Conservation (phyloP, 2,888 invertebrate genomes). For the Gerris lacustris region DNA sequence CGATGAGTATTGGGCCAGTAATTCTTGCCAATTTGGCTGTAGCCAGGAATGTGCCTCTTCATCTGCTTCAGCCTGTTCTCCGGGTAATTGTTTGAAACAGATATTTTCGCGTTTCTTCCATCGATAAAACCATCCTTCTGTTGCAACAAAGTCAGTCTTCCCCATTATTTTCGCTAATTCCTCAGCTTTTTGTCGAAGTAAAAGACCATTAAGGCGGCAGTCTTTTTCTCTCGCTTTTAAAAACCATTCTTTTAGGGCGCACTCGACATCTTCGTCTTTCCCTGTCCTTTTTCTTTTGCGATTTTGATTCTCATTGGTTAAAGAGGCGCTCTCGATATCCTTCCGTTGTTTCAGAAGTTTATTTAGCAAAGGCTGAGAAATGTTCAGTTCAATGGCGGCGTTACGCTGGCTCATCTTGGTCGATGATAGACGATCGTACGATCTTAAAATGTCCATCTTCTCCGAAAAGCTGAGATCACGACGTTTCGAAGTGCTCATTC, state of each 20-base stretch:
- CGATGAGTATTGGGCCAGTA: conserved; percentile 3
- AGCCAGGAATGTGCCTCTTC: conserved; percentile 8
- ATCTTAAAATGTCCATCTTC: no score
- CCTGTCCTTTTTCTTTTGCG: background rate
- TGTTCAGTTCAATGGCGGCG: background rate
- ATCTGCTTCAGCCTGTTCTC: conserved; percentile 18
- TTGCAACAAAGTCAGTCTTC: conserved; percentile 26
- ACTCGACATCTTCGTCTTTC: background rate
- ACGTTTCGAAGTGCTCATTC: no score
- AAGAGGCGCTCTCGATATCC: background rate
- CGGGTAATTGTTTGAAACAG: conserved; percentile 22
- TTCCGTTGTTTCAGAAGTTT: background rate
- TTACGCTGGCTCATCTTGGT: background rate
- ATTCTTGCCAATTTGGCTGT: conserved; percentile 12
- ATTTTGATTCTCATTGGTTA: background rate
- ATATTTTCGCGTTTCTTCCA: background rate
- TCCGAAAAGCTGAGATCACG: no score
- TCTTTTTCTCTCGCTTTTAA: background rate
- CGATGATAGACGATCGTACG: background rate
- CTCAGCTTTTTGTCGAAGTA: conserved; percentile 26
- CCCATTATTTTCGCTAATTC: conserved; percentile 27
- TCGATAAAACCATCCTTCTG: conserved; percentile 20
- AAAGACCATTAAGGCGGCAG: background rate
- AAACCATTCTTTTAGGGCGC: conserved; percentile 9
- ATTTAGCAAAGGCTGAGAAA: background rate